Conservation (phyloP, 2,888 invertebrate species). For the Minunthozetes semirufus region DNA sequence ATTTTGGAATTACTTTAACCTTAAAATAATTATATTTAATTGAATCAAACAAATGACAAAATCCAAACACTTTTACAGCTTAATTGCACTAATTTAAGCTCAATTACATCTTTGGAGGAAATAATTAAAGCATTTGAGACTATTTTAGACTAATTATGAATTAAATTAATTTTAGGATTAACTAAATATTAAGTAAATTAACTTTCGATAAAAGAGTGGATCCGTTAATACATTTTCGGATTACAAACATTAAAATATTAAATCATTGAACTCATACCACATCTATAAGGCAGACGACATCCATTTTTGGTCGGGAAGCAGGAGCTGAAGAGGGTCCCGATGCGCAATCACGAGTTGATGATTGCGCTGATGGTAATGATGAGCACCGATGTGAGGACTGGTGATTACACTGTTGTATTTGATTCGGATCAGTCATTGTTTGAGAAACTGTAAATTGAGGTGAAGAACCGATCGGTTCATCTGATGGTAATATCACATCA, state of each 20-base stretch:
- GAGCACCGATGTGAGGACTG: constrained; percentile 14
- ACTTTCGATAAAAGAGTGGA: too few species aligned
- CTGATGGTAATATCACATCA: background rate
- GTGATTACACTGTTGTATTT: background rate
- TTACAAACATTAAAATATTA: too few species aligned
- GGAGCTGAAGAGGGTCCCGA: constrained; percentile 24
- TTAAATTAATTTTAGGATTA: too few species aligned
- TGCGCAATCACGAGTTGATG: background rate
- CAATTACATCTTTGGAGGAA: too few species aligned
- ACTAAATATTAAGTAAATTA: too few species aligned
- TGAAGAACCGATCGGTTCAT: background rate
- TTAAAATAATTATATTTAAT: too few species aligned
- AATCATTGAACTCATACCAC: constrained; percentile 61
- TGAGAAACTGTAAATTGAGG: background rate
- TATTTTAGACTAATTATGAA: too few species aligned
- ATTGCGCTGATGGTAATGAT: background rate
- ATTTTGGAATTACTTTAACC: too few species aligned
- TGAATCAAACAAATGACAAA: background rate
- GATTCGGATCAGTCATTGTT: constrained; percentile 4
- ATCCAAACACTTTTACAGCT: too few species aligned
- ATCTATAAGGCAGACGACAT: constrained; percentile 81
- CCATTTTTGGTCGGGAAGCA: constrained; percentile 60
- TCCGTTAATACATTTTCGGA: too few species aligned
- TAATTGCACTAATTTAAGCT: too few species aligned
- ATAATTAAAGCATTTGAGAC: background rate